Conservation (phyloP, 2,888 invertebrate genomes). For the Cosmia trapezina region DNA sequence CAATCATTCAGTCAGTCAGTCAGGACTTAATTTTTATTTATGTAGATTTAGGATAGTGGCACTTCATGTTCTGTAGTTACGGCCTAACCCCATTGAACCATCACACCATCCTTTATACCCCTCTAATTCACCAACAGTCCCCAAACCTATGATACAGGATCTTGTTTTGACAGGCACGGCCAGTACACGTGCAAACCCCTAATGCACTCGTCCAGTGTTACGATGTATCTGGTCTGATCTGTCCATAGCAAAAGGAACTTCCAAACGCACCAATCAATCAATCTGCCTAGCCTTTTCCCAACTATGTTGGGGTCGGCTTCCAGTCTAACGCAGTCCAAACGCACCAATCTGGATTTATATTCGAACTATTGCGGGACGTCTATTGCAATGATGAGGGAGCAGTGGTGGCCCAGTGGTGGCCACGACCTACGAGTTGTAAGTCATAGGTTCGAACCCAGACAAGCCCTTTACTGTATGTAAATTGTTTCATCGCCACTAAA, state of each 20-base stretch:
- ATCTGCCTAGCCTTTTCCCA: too few species aligned
- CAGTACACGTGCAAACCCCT: neutral
- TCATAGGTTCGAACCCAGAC: too few species aligned
- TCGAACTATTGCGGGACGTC: neutral
- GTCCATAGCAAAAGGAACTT: neutral
- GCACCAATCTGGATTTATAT: neutral
- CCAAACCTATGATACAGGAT: neutral
- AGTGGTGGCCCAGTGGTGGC: too few species aligned
- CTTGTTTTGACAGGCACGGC: neutral
- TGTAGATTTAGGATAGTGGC: too few species aligned
- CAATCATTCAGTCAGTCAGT: too few species aligned
- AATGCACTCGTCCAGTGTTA: neutral
- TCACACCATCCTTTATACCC: neutral
- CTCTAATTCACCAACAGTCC: neutral
- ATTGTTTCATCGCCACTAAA: too few species aligned
- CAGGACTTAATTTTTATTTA: too few species aligned
- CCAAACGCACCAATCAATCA: slow-evolving; percentile 3
- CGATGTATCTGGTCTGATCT: neutral
- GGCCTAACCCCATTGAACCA: neutral
- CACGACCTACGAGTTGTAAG: too few species aligned
- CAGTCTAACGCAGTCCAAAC: too few species aligned
- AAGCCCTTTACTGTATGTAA: too few species aligned
- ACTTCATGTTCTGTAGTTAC: neutral
- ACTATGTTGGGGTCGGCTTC: too few species aligned
- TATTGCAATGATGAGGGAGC: neutral